Conservation (phyloP, 2,888 invertebrate genomes). For the Sympetrum striolatum region DNA sequence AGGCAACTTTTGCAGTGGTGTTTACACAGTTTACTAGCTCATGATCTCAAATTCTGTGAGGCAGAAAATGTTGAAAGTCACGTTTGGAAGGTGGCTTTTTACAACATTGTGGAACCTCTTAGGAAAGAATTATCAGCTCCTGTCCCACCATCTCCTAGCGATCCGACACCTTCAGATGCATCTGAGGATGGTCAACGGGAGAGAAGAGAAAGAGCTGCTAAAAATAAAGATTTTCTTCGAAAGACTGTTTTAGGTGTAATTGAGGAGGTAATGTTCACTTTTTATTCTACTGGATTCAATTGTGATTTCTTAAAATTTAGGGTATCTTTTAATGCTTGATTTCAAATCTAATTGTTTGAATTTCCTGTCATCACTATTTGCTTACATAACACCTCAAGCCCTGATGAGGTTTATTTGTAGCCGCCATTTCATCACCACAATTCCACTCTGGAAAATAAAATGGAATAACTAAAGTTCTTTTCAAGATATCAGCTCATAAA, state of each 20-base stretch:
- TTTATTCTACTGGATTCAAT: too few relatives aligned
- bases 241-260: constrained; percentile 72
- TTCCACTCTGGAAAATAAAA: too few relatives aligned
- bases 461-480: too few relatives aligned
- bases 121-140: constrained; percentile 63
- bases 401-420: too few relatives aligned
- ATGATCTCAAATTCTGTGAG: constrained; percentile 86
- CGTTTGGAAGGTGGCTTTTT: constrained; percentile 90
- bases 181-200: constrained; percentile 2
- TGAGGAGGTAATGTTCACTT: constrained; percentile 65
- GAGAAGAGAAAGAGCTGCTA: constrained; percentile 17
- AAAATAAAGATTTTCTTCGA: constrained; percentile 68
- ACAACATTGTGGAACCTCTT: constrained; percentile 84
- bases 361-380: too few relatives aligned
- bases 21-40: constrained; percentile 71
- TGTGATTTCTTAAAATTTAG: too few relatives aligned
- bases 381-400: too few relatives aligned
- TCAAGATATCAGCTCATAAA: too few relatives aligned
- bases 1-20: constrained; percentile 70
- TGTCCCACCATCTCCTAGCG: not conserved
- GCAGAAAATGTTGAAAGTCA: constrained; percentile 86
- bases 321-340: too few relatives aligned
- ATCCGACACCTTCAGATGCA: constrained; percentile 20
- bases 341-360: too few relatives aligned
- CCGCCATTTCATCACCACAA: too few relatives aligned